Percentiles rank a stretch among this genome's conserved stretches.
phyloP scores from a whole-genome alignment of 2,888 invertebrate species.

The Pilophorus perplexus region DNA sequence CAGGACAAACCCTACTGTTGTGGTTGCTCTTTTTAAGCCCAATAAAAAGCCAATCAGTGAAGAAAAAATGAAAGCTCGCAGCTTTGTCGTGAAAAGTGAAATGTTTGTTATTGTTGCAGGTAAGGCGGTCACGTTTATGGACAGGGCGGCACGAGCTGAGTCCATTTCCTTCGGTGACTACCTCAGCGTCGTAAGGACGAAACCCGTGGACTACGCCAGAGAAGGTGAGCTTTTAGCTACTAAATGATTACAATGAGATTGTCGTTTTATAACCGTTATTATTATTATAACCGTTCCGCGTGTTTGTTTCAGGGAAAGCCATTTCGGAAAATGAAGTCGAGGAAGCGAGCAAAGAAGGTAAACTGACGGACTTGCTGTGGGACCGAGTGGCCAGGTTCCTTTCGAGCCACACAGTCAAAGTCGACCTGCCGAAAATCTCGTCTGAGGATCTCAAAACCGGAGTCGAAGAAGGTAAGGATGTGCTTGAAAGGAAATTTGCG shows the following conservation, averaged over 20 bases:
- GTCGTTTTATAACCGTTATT: no score
- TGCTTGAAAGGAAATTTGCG: conserved; percentile 24
- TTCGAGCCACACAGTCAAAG: conserved; percentile 72
- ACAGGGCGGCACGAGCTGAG: conserved; percentile 69
- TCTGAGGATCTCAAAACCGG: conserved; percentile 67
- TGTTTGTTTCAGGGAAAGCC: conserved; percentile 51
- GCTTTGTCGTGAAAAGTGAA: no score
- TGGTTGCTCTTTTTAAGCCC: no score
- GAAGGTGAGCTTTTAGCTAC: no score
- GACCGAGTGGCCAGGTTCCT: conserved; percentile 72
- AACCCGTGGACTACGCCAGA: conserved; percentile 56
- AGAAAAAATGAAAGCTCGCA: no score
- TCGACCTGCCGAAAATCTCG: conserved; percentile 71
- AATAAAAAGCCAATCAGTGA: no score
- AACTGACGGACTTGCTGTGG: conserved; percentile 68
- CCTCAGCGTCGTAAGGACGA: conserved; percentile 58
- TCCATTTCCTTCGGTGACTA: conserved; percentile 52
- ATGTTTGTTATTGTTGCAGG: conserved; percentile 35
- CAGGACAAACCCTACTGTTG: no score
- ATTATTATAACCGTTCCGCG: no score
- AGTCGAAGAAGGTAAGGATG: conserved; percentile 72
- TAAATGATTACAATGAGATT: no score
- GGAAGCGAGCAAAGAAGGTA: conserved; percentile 60
- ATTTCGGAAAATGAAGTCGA: conserved; percentile 72
- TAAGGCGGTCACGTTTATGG: conserved; percentile 71